Base-by-base conservation (phyloP, 2,113 vertebrate genomes). In the Copsychus sechellarum region DNA sequence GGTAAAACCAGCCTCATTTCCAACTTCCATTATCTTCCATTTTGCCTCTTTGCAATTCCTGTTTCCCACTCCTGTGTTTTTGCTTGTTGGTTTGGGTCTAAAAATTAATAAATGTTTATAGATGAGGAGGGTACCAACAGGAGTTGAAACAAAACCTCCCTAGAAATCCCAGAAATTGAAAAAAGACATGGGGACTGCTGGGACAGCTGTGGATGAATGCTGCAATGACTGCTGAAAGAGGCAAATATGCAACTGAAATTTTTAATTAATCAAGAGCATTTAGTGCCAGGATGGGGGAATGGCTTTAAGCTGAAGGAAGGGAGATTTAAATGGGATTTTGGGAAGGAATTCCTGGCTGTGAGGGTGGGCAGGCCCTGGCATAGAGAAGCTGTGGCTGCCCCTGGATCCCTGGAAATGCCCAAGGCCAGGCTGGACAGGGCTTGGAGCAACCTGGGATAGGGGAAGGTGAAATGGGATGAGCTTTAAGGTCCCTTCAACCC, bases 31-130 rank as follows among this genome's bases (percentile, higher is more conserved):
- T 91, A 43, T 42, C 72, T 88, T 94, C 48, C 33, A 38, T 81
- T 90, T 86, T 85, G 19, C 53, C 22, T 92, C 78, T 74, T 20
- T 77, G 38, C 58, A 77, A 76, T 83, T 79, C 57, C 64, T 87
- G 5, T 91, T 82, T 88, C 61, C 69, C 70, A 23, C 34, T 62
- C 61, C 80, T 54, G 51, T 81, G 25, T 58, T 90, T 94, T 95
- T 17, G 88, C 56, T 91, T 56, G 8, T 88, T 54, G 61, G 10
- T 88, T 95, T 81, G 86, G 28, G 61, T 96, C 86, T 72, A 83
- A 95, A 85, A 90, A 86, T 95, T 84, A 93, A 65, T 72, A 85
- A 77, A 25, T 80, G n/a, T 45, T 91, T 51, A 81, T 48, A 92
- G 86, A 87, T n/a, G 62, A 60, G 88, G 21, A 90, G 40, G 58